Conservation (phyloP, 2,888 invertebrate species). For the Acanthosepion esculentum region DNA sequence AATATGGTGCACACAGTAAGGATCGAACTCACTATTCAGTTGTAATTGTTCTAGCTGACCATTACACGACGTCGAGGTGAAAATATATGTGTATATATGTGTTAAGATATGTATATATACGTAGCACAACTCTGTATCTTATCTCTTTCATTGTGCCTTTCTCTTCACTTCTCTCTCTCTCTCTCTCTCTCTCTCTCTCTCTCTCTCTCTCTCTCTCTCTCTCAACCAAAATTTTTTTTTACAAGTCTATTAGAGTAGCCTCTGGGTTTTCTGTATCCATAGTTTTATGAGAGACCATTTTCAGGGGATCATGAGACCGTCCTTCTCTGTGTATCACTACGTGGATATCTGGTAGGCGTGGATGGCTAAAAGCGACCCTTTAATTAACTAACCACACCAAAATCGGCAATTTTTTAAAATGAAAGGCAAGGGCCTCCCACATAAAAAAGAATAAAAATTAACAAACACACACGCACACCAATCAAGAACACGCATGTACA, state of each 20-base stretch:
- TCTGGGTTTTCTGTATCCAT: neutral
- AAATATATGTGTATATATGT: no score
- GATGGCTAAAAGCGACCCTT: conserved; percentile 8
- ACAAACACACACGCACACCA: neutral
- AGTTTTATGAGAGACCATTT: neutral
- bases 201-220: neutral
- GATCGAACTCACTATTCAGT: no score
- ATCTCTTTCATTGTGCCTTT: no score
- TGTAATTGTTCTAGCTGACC: no score
- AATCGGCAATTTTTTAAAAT: neutral
- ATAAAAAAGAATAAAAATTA: neutral
- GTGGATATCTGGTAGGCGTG: neutral
- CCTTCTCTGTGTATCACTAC: neutral
- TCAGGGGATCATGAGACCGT: neutral
- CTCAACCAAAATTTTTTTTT: neutral
- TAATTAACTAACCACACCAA: conserved; percentile 15
- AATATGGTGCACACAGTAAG: no score
- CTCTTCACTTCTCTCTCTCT: no score
- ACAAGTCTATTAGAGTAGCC: neutral
- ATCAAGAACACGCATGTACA: neutral
- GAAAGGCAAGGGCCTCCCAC: neutral
- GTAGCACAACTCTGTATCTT: no score
- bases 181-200: neutral
- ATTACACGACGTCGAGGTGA: no score
- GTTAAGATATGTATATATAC: no score